Base-by-base conservation (phyloP, 2,888 invertebrate species). In the Deroplatys truncata region DNA sequence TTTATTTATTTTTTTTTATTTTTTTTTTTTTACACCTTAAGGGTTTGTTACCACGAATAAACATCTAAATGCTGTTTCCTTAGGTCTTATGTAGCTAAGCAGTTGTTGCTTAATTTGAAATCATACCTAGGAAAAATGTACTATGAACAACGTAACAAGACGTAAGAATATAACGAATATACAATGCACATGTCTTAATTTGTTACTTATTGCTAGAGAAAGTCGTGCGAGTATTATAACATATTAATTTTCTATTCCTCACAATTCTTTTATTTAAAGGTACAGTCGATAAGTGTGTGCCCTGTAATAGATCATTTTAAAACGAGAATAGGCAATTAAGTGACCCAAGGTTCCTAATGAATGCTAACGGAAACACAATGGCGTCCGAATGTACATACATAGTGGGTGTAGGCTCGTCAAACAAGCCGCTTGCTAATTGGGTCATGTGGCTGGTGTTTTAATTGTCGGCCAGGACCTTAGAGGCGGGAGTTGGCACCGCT, bases 341-440 rank as follows among this genome's bases (percentile, higher is more conserved):
- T 25, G 20, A 72, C 20, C 5, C 56, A 72, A 20, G 1, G 4
- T 7, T 72, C 56, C 20, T 72, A 72, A 72, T 25, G 56, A 72
- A 72, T 16, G 56, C 56, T 7, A 72, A 72, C 56, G 56, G 56
- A 25, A 72, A 72, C 20, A 72, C 15, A 72, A 72, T 72, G 56
- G 56, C 56, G 56, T 72, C 56, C 56, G 25, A 20, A 72, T n/a
- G n/a, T 84, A 84, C 25, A 15, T 7, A 16, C 5, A 25, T 25
- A 20, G 56, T 5, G 56, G 56, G 56, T 20, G 56, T 20, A 72
- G 28, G 15, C 49, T 85, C 49, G 28, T 35, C 35, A 72, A 87
- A 87, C 87, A 87, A 35, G 72, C 43, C 43, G 87, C 87, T 43
- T n/a, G 87, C 87, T 87, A 87, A 87, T 87, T 87, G 87, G 87